Base-by-base conservation (phyloP, 2,797 vertebrate genomes). In the Hephaestus fuliginosus region DNA sequence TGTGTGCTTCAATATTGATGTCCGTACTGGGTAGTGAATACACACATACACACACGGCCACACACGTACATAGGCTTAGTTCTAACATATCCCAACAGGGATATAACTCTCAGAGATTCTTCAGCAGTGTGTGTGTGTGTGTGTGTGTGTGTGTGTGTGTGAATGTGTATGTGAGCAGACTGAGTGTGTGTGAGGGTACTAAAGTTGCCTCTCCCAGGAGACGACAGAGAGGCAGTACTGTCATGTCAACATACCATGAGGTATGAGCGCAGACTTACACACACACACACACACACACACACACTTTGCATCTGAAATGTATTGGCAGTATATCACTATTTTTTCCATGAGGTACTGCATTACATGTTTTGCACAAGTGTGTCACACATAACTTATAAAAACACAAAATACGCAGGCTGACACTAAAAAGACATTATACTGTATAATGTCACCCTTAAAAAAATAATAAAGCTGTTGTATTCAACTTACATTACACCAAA, bases 121-220 rank as follows among this genome's bases (percentile, higher is more conserved):
- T 76, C 0, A 6, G 18, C 2, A 15, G 44, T 61, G 73, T 75
- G 72, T 78, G 63, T 73, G 51, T 78, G 44, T 69, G 71, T 65
- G 28, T 66, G 79, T 66, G 60, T 78, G 66, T 66, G 44, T 74
- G 20, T 62, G 46, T 39, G 36, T 82, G 78, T 82, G 78, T 80
- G 63, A 67, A 25, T 66, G 18, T 70, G 20, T 62, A 63, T 68
- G n/a, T 63, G 56, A 46, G 14, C 15, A 72, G 10, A 61, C 25
- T 70, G 51, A 65, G 46, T 39, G 30, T 82, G 78, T 82, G 78
- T 80, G 63, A 67, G 51, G 76, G 78, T 76, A 82, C 52, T 74
- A 71, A 76, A 83, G 81, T 77, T 86, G 79, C n/a, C 72, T 91
- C 91, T 93, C 90, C 86, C 86, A 85, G 87, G 78, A 91, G 90